Evolutionary conservation across 2,888 invertebrate genomes (phyloP).

Genomic region (Oasisia sp.): DNA sequence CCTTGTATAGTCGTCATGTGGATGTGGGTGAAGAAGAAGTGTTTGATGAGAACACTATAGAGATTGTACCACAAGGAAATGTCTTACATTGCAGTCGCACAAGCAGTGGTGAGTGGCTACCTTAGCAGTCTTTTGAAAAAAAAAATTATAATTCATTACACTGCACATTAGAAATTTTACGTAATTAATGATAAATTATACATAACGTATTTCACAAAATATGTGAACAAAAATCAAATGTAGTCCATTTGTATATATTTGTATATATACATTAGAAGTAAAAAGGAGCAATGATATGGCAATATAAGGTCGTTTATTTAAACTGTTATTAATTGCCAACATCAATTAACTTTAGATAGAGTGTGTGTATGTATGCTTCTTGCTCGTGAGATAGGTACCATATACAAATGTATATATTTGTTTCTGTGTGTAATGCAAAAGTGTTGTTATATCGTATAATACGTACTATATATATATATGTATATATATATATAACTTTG

Average conservation of each 20-base stretch:
- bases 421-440: background rate
- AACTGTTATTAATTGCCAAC: too few species aligned
- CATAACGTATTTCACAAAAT: background rate
- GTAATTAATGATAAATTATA: background rate
- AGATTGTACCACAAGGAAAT: too few species aligned
- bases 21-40: too few species aligned
- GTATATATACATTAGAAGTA: background rate
- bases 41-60: too few species aligned
- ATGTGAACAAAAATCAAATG: background rate
- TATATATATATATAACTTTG: too few species aligned
- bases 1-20: too few species aligned
- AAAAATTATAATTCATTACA: background rate
- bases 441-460: too few species aligned
- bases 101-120: background rate
- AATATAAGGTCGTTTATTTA: too few species aligned
- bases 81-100: too few species aligned
- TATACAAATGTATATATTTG: background rate
- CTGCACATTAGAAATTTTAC: background rate
- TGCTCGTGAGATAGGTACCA: background rate
- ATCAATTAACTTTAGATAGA: too few species aligned
- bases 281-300: too few species aligned
- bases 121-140: background rate
- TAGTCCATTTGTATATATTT: background rate
- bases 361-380: background rate
- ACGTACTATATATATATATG: too few species aligned